These are phyloP conservation scores for Nemapogon koenigi DNA, from an alignment of 2,888 invertebrate genomes.

Conservation along the genomic window DNA sequence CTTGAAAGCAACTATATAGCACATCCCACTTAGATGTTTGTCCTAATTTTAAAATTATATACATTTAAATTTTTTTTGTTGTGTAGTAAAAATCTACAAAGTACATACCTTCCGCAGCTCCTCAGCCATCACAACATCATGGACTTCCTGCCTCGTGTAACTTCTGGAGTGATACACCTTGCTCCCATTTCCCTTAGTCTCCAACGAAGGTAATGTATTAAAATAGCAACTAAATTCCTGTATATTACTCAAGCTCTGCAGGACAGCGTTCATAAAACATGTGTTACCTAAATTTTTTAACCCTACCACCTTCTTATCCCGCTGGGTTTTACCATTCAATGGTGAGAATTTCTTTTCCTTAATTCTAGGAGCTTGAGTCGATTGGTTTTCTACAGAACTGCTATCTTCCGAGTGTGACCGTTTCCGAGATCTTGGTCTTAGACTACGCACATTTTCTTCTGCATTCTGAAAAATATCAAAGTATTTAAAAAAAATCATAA, in stretches of 20 bases:
- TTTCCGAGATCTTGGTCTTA: constrained; percentile 67
- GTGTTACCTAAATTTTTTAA: constrained; percentile 84
- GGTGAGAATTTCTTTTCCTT: constrained; percentile 41
- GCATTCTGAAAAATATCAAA: constrained; percentile 35
- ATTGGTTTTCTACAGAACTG: constrained; percentile 52
- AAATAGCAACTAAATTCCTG: constrained; percentile 85
- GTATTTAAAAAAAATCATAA: too few relatives aligned
- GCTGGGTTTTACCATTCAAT: constrained; percentile 52
- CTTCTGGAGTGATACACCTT: constrained; percentile 68
- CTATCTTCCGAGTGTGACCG: constrained; percentile 65
- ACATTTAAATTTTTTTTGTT: too few relatives aligned
- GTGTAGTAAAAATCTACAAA: too few relatives aligned
- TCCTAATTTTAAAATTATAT: too few relatives aligned
- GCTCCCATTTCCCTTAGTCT: constrained; percentile 65
- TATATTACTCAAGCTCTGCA: constrained; percentile 85
- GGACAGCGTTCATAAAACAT: constrained; percentile 86
- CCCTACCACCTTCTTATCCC: constrained; percentile 72
- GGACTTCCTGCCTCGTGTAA: constrained; percentile 68
- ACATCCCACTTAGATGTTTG: too few relatives aligned
- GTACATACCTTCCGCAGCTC: constrained; percentile 71
- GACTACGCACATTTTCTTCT: constrained; percentile 61
- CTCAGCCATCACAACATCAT: constrained; percentile 78
- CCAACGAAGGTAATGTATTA: constrained; percentile 77
- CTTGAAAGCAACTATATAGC: too few relatives aligned
- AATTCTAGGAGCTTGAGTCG: constrained; percentile 20